Percentiles rank a stretch among this genome's conserved stretches.
Conservation (phyloP, 2,888 invertebrate species). For the Anagyrus pseudococci region DNA sequence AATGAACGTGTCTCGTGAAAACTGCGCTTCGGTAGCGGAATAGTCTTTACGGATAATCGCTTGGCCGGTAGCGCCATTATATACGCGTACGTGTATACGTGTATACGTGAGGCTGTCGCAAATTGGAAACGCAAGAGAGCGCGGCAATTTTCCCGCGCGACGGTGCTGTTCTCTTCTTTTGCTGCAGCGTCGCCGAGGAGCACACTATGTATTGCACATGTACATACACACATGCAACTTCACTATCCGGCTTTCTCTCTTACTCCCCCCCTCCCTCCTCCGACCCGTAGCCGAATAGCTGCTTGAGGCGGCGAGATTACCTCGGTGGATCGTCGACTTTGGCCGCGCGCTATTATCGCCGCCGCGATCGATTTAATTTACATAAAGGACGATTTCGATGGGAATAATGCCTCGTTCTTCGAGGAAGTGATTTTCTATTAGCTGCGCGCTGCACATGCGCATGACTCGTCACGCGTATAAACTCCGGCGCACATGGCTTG, state of each 20-base stretch:
- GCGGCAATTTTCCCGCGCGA: conserved; percentile 33
- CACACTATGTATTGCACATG: too few species aligned
- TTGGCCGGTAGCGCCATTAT: background rate
- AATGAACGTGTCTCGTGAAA: too few species aligned
- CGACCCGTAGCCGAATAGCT: background rate
- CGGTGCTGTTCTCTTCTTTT: conserved; percentile 26
- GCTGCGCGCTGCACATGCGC: background rate
- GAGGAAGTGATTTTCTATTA: conserved; percentile 35
- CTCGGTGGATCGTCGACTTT: background rate
- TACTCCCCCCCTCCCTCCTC: background rate
- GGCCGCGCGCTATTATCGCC: conserved; percentile 40
- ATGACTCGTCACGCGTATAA: background rate
- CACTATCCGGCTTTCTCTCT: background rate
- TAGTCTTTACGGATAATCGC: too few species aligned
- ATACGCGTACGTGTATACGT: conserved; percentile 21
- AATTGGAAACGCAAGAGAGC: conserved; percentile 44
- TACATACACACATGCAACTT: background rate
- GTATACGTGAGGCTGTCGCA: conserved; percentile 16
- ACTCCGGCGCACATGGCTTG: background rate
- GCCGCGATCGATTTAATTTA: conserved; percentile 43
- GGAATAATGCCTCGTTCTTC: conserved; percentile 25
- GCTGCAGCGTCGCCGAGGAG: background rate
- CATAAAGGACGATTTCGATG: conserved; percentile 36
- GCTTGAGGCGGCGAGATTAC: conserved; percentile 1
- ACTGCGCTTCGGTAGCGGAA: too few species aligned